Conservation (phyloP, 2,113 vertebrate species). For the Melanocharis versteri region DNA sequence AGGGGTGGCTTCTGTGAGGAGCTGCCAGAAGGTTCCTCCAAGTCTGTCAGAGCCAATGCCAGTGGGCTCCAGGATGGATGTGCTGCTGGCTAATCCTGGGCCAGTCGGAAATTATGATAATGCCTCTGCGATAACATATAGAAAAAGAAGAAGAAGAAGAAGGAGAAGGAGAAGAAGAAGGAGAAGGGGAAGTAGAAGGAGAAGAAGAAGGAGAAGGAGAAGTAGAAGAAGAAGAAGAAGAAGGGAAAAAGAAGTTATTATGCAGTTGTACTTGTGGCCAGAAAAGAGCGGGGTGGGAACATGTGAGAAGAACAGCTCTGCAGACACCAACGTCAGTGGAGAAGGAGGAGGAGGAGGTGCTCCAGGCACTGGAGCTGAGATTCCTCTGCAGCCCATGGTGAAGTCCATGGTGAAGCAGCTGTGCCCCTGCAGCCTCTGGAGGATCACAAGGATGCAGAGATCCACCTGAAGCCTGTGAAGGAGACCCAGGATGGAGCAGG, state of each 20-base stretch:
- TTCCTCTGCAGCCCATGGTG: not conserved
- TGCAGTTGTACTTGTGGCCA: not conserved
- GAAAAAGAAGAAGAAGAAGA: not conserved
- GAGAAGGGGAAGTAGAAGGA: not conserved
- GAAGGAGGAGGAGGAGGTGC: not conserved
- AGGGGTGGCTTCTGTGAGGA: not conserved
- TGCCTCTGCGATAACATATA: not conserved
- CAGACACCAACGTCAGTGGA: not conserved
- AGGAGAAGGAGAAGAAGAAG: no score
- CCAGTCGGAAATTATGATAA: not conserved
- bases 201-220: not conserved
- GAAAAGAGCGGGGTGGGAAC: not conserved
- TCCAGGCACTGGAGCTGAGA: not conserved
- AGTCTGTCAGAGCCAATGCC: not conserved
- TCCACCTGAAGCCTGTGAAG: not conserved
- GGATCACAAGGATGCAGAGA: not conserved
- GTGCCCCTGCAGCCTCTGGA: not conserved
- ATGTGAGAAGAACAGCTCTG: not conserved
- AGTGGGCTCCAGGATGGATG: not conserved
- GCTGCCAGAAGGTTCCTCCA: not conserved
- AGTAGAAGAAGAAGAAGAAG: not conserved
- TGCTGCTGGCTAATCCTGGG: not conserved
- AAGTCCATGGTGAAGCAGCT: not conserved
- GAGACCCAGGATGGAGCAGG: rapidly evolving
- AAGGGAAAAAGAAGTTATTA: not conserved